phyloP scores from a whole-genome alignment of 1,140 invertebrate species.

The Homalodisca vitripennis region DNA sequence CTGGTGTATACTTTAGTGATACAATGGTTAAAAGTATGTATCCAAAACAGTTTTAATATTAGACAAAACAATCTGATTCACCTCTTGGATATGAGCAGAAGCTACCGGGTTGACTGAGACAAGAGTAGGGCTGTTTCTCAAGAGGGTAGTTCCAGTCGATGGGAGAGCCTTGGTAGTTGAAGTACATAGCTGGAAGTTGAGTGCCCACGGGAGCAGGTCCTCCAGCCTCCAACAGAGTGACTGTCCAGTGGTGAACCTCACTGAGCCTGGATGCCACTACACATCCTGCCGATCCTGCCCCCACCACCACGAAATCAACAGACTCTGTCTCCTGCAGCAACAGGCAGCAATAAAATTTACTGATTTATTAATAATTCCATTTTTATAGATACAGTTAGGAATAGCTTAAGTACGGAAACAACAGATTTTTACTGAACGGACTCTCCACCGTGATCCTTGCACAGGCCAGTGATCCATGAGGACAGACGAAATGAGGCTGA shows the following conservation, averaged over 20 bases:
- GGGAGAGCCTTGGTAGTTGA: conserved; percentile 72
- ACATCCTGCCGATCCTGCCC: conserved; percentile 55
- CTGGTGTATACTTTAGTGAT: no score
- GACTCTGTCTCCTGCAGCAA: conserved; percentile 55
- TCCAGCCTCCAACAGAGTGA: conserved; percentile 58
- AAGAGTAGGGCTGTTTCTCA: conserved; percentile 78
- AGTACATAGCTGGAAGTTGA: conserved; percentile 78
- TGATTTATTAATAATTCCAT: no score
- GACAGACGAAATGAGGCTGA: no score
- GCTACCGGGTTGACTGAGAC: conserved; percentile 62
- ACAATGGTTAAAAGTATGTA: no score
- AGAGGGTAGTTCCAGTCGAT: conserved; percentile 86
- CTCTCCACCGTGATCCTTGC: no score
- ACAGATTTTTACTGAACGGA: no score
- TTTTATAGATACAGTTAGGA: no score
- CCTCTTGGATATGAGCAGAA: conserved; percentile 18
- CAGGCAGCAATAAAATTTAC: neutral
- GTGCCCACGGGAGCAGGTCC: conserved; percentile 63
- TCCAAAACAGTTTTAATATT: no score
- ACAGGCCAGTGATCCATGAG: no score
- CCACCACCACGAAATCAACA: conserved; percentile 67
- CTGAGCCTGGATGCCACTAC: conserved; percentile 58
- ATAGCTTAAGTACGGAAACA: no score
- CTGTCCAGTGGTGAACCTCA: conserved; percentile 48
- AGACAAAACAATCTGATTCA: no score